Evolutionary conservation across 1,140 invertebrate species (phyloP), one percentile per base, ranked within the genome.

Genomic region (Oryzaephilus surinamensis): DNA sequence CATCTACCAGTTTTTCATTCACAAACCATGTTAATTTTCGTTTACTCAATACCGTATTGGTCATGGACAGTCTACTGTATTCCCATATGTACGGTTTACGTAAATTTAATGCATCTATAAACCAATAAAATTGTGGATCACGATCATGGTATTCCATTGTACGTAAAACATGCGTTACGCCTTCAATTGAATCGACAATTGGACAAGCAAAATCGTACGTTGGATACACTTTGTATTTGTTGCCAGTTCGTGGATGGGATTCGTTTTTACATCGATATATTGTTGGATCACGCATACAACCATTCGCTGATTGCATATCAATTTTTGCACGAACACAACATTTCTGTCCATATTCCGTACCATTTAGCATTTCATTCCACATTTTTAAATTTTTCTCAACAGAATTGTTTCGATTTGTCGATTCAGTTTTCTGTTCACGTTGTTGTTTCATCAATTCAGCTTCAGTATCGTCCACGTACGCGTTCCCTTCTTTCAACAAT

Each of bases 201-300:
- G 97, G 97, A 65, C 97, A 99, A 1, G 96, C 94, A 72, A 99
- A 99, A 69, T 99, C 97, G 58, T 99, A 99, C 0, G 96, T 99
- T 16, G 97, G 97, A 68, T 99, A 99, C 3, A 96, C 94, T 55
- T 97, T 97, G 67, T 98, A 99, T 70, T 96, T 93, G 15, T 70
- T 77, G 36, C 91, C 92, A 27, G 94, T 98, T 19, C 84, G 68
- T 2, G 94, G 84, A 75, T 99, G 97, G 6, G 75, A 65, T 63
- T 98, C 93, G 43, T 78, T 77, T 64, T 99, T 99, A 65, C 95
- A 99, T n/a, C 97, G 72, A 62, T 98, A 99, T 50, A 99, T 96
- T 5, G 95, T 97, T n/a, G 97, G 97, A 72, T 99, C 97, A 26
- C 97, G 71, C 75, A 99, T 70, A 57, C 94, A 98, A 0, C 97